phyloP scores from a whole-genome alignment of 1,140 invertebrate species.

The Neotoxoptera formosana region DNA sequence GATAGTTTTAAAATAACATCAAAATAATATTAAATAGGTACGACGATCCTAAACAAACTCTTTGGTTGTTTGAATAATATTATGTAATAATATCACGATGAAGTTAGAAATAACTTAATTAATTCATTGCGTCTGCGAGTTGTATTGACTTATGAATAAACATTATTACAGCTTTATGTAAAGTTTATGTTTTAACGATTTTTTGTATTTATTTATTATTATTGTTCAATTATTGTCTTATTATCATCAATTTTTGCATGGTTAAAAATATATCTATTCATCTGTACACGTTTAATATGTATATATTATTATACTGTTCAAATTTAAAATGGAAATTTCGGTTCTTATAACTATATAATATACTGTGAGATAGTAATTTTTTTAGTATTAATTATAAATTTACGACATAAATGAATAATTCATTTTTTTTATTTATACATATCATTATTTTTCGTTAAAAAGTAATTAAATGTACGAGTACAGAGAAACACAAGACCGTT shows the following conservation, averaged over 20 bases:
- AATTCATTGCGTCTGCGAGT: conserved; percentile 6
- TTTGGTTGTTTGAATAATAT: neutral
- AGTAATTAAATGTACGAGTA: neutral
- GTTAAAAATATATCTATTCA: neutral
- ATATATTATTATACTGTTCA: neutral
- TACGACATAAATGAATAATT: neutral
- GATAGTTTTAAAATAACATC: neutral
- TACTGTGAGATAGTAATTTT: neutral
- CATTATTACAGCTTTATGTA: neutral
- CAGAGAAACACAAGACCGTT: neutral
- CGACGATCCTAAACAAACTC: neutral
- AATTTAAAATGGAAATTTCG: neutral
- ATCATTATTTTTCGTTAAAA: neutral
- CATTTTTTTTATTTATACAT: neutral
- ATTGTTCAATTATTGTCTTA: neutral
- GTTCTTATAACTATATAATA: neutral
- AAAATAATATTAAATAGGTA: neutral
- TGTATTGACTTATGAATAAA: neutral
- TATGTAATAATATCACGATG: neutral
- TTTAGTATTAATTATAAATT: neutral
- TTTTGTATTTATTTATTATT: neutral
- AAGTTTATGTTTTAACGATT: neutral
- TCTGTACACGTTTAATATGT: neutral
- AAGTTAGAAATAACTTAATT: neutral
- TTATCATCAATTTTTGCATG: neutral